Evolutionary conservation across 2,113 vertebrate genomes (phyloP).

Genomic region (Callionymus lyra): DNA sequence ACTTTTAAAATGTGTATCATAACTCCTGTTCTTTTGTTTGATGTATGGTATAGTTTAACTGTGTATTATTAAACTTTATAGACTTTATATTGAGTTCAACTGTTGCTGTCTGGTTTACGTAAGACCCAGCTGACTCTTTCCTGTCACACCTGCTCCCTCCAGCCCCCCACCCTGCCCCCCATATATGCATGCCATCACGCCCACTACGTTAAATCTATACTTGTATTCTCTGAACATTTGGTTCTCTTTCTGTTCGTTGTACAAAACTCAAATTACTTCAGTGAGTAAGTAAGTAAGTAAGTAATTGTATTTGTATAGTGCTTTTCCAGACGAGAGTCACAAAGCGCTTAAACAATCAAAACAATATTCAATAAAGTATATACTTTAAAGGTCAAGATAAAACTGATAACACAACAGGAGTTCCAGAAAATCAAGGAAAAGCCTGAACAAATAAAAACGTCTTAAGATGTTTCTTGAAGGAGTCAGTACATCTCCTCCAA

Average conservation of each 20-base stretch:
- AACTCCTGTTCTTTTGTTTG: not conserved
- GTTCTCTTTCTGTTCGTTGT: not conserved
- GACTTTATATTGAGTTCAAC: not conserved
- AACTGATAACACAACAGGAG: too few species aligned
- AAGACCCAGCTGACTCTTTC: slow-evolving; percentile 17
- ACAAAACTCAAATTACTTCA: not conserved
- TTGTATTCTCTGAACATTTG: not conserved
- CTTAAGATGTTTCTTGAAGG: too few species aligned
- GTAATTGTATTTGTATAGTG: too few species aligned
- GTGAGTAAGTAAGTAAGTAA: too few species aligned
- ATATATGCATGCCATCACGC: not conserved
- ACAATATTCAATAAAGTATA: too few species aligned
- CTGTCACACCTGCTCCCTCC: slow-evolving; percentile 37
- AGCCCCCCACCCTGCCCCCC: slow-evolving; percentile 8
- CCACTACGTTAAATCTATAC: not conserved
- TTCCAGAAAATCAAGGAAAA: too few species aligned
- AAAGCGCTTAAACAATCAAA: too few species aligned
- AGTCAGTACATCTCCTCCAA: not conserved
- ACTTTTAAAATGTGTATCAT: not conserved
- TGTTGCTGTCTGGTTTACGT: slow-evolving; percentile 4
- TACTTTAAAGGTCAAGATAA: too few species aligned
- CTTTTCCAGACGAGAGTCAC: too few species aligned
- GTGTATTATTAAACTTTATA: not conserved
- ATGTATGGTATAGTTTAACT: not conserved
- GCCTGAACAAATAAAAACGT: too few species aligned